These are phyloP conservation scores for Caenorhabditis plicata DNA, from an alignment of 2,888 invertebrate species.

Conservation along the genomic window DNA sequence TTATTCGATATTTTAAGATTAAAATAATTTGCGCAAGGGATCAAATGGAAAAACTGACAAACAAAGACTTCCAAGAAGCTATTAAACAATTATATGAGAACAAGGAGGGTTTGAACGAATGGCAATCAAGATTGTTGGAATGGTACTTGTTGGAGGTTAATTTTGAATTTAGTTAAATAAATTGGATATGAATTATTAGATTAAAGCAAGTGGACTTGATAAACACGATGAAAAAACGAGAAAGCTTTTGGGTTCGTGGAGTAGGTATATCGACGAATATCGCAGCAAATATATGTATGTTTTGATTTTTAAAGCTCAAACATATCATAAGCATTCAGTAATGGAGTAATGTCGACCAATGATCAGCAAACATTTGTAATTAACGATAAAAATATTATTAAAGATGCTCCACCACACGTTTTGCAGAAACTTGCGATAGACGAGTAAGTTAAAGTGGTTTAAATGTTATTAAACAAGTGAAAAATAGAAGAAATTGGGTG, in stretches of 20 bases:
- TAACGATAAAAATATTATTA: constrained; percentile 36
- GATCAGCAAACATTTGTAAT: constrained; percentile 54
- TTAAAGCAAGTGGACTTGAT: constrained; percentile 55
- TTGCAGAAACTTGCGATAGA: constrained; percentile 50
- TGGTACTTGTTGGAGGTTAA: constrained; percentile 47
- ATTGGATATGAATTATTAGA: constrained; percentile 18
- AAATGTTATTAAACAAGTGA: neutral
- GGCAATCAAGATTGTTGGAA: constrained; percentile 60
- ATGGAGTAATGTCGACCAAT: constrained; percentile 59
- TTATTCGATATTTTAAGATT: too few species aligned
- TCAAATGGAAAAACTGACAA: constrained; percentile 56
- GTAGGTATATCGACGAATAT: constrained; percentile 55
- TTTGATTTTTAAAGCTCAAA: neutral
- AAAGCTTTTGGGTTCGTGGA: constrained; percentile 58
- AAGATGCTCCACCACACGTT: constrained; percentile 61
- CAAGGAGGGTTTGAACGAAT: constrained; percentile 50
- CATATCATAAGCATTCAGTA: constrained; percentile 28
- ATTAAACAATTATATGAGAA: constrained; percentile 50
- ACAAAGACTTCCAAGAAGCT: constrained; percentile 47
- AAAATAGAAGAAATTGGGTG: constrained; percentile 42
- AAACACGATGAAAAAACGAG: constrained; percentile 54
- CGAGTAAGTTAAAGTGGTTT: constrained; percentile 25
- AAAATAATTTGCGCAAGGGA: constrained; percentile 62
- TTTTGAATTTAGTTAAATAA: neutral
- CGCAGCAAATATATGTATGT: constrained; percentile 58